Base-by-base conservation (phyloP, 2,113 vertebrate species). In the Sarotherodon lohbergeri region DNA sequence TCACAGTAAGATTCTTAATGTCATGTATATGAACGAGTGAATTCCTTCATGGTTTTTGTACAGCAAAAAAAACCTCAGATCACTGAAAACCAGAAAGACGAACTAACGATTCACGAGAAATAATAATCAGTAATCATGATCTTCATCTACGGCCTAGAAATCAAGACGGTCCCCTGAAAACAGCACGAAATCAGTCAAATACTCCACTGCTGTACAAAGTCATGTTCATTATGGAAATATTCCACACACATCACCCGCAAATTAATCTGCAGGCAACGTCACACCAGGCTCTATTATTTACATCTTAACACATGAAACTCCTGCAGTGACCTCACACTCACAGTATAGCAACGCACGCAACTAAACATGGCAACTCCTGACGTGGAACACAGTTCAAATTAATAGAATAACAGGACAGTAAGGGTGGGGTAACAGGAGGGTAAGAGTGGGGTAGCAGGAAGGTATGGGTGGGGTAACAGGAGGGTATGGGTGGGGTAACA, bases 401-500 rank as follows among this genome's bases (percentile, higher is more conserved):
- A 57, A 57, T 27, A 57, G 0, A 57, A 27, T 7, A 57, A 27
- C 55, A 56, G 0, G 1, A 27, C 22, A 6, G 22, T 3, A 56
- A 0, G 11, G 4, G 55, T 27, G 9, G 32, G 59, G 22, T 22
- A 22, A 22, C 22, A 22, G 22, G 1, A 27, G 55, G 11, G 22
- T 3, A 56, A 0, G 11, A 4, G 55, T 27, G 9, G 32, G 59
- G 32, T 4, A 11, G 17, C 3, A 0, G 57, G 0, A 34, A 22
- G 22, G 22, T 22, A 22, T 22, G 22, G 22, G 22, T 0, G 9
- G 50, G 50, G 9, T n/a, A 9, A 4, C 8, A 0, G 50, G 0
- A 52, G 19, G 19, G 19, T 10, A 54, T 22, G 22, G 22, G 22
- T 22, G 22, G 22, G 22, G 22, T 22, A 22, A 22, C 22, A 22